phyloP scores from a whole-genome alignment of 2,797 vertebrate genomes.

The Lepilemur septentrionalis region DNA sequence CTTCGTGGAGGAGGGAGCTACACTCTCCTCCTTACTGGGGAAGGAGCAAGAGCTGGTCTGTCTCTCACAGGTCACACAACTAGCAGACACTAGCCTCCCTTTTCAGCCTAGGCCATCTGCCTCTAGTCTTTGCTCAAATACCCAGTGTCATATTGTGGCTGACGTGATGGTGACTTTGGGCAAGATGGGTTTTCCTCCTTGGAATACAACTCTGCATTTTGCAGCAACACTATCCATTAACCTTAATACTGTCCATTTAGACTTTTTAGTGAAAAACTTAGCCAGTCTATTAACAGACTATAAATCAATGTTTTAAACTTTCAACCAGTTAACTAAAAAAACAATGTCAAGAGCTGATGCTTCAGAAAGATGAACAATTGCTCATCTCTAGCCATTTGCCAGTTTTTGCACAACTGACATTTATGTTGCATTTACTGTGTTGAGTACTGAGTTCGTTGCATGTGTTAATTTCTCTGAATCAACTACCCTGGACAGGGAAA shows the following conservation, averaged over 20 bases:
- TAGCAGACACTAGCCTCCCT: neutral
- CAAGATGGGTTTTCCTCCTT: neutral
- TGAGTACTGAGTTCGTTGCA: too few relatives aligned
- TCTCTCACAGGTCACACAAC: rapidly evolving
- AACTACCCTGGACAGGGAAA: too few relatives aligned
- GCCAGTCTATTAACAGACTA: neutral
- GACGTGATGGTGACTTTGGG: neutral
- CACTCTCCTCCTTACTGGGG: rapidly evolving
- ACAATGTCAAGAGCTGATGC: rapidly evolving
- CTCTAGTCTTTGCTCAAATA: neutral
- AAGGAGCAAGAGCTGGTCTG: neutral
- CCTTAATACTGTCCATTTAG: rapidly evolving
- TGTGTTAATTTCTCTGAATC: neutral
- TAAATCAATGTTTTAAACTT: neutral
- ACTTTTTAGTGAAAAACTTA: neutral
- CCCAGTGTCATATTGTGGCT: rapidly evolving
- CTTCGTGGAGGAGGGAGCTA: rapidly evolving
- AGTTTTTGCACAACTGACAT: too few relatives aligned
- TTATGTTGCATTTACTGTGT: neutral
- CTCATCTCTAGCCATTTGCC: neutral
- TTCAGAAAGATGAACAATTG: neutral
- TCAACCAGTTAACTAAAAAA: neutral
- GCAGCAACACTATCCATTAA: neutral
- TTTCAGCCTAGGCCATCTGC: rapidly evolving
- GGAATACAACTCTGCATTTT: rapidly evolving